Evolutionary conservation across 1,140 invertebrate species (phyloP).

Genomic region (Streblospio benedicti): DNA sequence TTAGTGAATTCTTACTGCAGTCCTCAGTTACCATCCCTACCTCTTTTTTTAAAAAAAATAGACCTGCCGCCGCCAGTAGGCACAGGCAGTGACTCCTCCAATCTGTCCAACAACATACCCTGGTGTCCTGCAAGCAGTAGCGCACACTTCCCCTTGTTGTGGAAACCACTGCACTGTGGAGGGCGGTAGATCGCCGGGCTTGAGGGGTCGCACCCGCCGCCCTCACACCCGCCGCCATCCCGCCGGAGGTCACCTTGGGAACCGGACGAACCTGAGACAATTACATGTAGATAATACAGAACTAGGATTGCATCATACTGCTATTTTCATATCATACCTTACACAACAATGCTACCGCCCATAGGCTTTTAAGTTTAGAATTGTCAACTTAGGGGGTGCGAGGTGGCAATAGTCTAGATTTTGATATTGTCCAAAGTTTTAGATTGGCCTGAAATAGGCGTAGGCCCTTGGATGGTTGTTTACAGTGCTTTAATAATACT

Average conservation of each 20-base stretch:
- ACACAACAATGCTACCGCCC: background rate
- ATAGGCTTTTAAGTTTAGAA: background rate
- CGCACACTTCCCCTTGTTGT: constrained; percentile 48
- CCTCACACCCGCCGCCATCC: constrained; percentile 23
- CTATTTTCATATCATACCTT: background rate
- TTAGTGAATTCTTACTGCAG: background rate
- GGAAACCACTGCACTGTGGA: constrained; percentile 49
- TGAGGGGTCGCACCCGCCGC: constrained; percentile 49
- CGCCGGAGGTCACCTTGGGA: background rate
- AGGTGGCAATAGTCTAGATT: background rate
- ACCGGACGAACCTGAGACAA: background rate
- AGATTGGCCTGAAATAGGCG: too few relatives aligned
- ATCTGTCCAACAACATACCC: constrained; percentile 30
- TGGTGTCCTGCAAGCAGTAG: constrained; percentile 53
- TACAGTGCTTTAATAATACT: too few relatives aligned
- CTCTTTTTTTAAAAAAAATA: background rate
- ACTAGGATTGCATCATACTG: background rate
- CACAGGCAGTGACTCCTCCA: background rate
- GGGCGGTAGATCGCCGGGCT: constrained; percentile 55
- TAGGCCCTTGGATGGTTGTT: too few relatives aligned
- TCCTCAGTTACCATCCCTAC: background rate
- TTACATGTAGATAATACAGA: background rate
- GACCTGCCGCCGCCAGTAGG: background rate
- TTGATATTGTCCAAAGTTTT: background rate
- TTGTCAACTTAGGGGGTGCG: background rate